Evolutionary conservation across 2,888 invertebrate genomes (phyloP).

Genomic region (Ceriagrion tenellum): DNA sequence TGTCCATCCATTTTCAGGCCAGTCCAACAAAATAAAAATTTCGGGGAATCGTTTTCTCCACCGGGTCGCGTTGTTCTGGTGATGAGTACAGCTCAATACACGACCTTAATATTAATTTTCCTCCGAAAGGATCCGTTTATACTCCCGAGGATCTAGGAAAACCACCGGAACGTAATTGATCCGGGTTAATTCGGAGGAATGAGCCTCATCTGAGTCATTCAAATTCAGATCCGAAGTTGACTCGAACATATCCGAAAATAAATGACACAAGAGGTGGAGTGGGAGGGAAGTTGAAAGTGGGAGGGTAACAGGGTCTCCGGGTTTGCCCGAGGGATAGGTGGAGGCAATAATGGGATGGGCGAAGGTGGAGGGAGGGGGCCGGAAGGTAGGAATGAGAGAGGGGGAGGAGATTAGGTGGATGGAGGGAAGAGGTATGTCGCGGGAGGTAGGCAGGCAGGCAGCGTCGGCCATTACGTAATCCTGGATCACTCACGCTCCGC

Average conservation of each 20-base stretch:
- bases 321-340: neutral
- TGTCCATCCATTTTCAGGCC: neutral
- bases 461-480: slow-evolving; percentile 58
- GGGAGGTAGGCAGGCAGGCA: neutral
- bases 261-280: neutral
- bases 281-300: neutral
- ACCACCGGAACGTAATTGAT: neutral
- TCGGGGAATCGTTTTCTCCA: neutral
- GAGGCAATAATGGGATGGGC: neutral
- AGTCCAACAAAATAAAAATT: neutral
- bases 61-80: too few relatives aligned
- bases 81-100: neutral
- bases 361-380: neutral
- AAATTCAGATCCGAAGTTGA: slow-evolving; percentile 13
- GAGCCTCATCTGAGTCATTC: slow-evolving; percentile 34
- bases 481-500: slow-evolving; percentile 59
- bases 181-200: slow-evolving; percentile 35
- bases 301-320: neutral
- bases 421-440: neutral
- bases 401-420: neutral
- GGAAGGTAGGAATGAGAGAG: neutral
- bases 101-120: neutral
- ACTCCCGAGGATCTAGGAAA: neutral
- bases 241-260: slow-evolving; percentile 7
- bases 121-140: neutral